These are phyloP conservation scores for Cichladusa arquata DNA, from an alignment of 2,113 vertebrate genomes.

Conservation along the genomic window DNA sequence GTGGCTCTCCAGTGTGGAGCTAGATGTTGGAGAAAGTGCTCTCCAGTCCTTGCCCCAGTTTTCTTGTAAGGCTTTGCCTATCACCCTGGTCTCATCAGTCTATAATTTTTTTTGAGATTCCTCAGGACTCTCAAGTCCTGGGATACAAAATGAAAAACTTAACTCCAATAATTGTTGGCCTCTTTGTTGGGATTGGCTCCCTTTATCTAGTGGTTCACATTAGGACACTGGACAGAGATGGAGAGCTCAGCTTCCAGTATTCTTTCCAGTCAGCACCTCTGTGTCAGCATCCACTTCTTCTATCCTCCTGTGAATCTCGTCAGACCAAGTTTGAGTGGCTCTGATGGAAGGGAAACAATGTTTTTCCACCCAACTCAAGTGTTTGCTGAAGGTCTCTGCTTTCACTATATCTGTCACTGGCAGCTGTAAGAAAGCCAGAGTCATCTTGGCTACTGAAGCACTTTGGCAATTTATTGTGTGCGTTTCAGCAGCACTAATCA, in stretches of 20 bases:
- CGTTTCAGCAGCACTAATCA: not conserved
- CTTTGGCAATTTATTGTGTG: not conserved
- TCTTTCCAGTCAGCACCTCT: not conserved
- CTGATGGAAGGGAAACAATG: not conserved
- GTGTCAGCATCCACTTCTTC: not conserved
- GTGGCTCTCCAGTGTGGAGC: not conserved
- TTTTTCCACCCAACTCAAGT: not conserved
- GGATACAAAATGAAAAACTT: not conserved
- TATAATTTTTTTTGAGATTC: not conserved
- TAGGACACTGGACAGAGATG: not conserved
- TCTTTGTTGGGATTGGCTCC: not conserved
- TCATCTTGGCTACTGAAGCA: not conserved
- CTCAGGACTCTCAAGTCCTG: not conserved
- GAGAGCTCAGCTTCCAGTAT: not conserved
- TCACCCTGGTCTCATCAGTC: not conserved
- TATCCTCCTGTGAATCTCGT: not conserved
- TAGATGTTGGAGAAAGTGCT: not conserved
- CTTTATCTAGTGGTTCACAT: not conserved
- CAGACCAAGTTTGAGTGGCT: not conserved
- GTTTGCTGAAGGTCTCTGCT: not conserved
- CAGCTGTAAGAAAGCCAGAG: not conserved
- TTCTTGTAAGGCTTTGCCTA: not conserved
- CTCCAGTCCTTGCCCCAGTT: fast-evolving
- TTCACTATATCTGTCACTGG: not conserved
- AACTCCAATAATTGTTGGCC: not conserved